These are phyloP conservation scores for Orthonevra nobilis DNA, from an alignment of 2,888 invertebrate species.

Conservation along the genomic window DNA sequence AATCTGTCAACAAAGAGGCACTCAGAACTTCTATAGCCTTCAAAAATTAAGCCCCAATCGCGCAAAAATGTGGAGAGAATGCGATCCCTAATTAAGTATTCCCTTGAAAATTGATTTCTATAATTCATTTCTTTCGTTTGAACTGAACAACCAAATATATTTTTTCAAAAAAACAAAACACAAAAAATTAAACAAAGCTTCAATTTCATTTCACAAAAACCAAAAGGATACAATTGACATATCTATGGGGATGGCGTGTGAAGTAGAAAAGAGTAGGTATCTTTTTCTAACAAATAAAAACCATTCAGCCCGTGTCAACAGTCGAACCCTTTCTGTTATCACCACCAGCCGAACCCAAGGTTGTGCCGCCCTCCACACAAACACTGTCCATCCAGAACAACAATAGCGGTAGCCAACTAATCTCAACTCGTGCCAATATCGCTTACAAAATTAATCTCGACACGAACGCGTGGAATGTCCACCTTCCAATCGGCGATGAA, in stretches of 20 bases:
- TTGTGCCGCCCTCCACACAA: constrained; percentile 10
- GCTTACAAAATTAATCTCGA: constrained; percentile 69
- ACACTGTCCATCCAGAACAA: constrained; percentile 15
- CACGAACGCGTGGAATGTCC: constrained; percentile 55
- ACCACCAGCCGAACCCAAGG: constrained; percentile 18
- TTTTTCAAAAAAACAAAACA: constrained; percentile 35
- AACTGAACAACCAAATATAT: no score
- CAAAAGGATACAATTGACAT: constrained; percentile 28
- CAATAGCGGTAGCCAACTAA: constrained; percentile 53
- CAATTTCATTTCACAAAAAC: no score
- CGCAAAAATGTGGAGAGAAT: constrained; percentile 37
- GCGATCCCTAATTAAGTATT: constrained; percentile 61
- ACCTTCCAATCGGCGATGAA: constrained; percentile 18
- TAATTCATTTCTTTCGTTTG: no score
- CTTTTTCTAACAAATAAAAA: constrained; percentile 44
- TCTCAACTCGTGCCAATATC: constrained; percentile 70
- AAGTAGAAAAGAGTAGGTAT: constrained; percentile 3
- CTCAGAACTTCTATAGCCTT: no score
- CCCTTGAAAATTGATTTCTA: constrained; percentile 15
- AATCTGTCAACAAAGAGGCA: no score
- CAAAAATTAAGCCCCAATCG: no score
- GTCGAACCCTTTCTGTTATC: constrained; percentile 49
- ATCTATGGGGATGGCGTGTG: constrained; percentile 13
- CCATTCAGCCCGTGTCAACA: constrained; percentile 49
- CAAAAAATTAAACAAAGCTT: no score